phyloP scores from a whole-genome alignment of 2,113 vertebrate species.

The Pedionomus torquatus region DNA sequence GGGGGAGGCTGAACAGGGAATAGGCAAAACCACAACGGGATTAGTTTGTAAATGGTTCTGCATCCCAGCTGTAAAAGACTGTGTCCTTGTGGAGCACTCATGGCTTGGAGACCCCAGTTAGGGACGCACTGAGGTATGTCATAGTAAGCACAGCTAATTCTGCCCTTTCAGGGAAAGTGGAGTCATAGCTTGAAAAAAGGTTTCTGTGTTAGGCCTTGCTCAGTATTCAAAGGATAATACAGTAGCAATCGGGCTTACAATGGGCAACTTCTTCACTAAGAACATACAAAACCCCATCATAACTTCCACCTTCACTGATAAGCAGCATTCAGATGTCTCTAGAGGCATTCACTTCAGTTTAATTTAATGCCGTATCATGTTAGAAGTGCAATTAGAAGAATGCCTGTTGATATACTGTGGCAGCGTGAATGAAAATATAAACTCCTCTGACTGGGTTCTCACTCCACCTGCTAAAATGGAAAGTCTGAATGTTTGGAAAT shows the following conservation, averaged over 20 bases:
- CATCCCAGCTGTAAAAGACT: background rate
- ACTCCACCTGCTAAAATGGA: background rate
- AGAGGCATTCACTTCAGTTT: background rate
- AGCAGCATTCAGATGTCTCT: background rate
- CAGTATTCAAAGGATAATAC: background rate
- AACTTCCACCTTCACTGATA: background rate
- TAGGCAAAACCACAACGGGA: background rate
- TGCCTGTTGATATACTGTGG: constrained; percentile 12
- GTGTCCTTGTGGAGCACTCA: background rate
- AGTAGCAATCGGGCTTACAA: background rate
- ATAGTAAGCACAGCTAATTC: background rate
- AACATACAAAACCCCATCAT: background rate
- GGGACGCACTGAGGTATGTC: background rate
- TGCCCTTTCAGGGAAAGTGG: background rate
- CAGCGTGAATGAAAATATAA: background rate
- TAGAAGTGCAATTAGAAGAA: constrained; percentile 16
- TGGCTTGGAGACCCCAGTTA: background rate
- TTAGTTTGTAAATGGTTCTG: background rate
- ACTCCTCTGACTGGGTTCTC: background rate
- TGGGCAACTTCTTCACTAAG: background rate
- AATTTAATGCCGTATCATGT: background rate
- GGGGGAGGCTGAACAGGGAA: background rate
- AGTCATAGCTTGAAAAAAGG: background rate
- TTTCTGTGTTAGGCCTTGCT: background rate
- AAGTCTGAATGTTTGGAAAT: background rate